Evolutionary conservation across 2,797 vertebrate species (phyloP).

Genomic region (Tapirus indicus): DNA sequence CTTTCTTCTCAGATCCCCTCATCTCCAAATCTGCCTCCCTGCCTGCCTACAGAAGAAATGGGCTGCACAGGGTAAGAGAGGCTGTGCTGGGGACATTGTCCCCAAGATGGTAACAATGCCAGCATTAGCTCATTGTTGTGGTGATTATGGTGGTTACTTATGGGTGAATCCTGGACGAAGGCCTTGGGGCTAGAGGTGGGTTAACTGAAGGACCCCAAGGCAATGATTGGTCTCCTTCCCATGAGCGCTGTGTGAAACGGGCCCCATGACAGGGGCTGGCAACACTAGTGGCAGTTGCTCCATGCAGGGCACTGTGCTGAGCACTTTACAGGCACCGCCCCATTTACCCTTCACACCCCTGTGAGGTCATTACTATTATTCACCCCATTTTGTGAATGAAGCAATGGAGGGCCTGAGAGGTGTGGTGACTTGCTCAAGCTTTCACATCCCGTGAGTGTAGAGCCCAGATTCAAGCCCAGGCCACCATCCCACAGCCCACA

Average conservation of each 20-base stretch:
- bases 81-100: background rate
- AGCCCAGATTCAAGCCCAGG: background rate
- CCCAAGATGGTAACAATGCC: background rate
- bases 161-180: background rate
- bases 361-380: background rate
- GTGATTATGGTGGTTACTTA: background rate
- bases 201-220: background rate
- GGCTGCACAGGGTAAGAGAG: conserved; percentile 94
- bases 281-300: background rate
- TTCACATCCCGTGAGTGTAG: background rate
- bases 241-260: background rate
- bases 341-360: background rate
- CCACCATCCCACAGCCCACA: background rate
- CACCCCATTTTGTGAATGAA: background rate
- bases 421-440: background rate
- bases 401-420: background rate
- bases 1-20: conserved; percentile 92
- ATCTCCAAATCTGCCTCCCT: conserved; percentile 96
- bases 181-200: background rate
- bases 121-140: background rate
- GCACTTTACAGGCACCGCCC: background rate
- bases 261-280: background rate
- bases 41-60: conserved; percentile 95
- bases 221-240: background rate
- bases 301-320: background rate